These are phyloP conservation scores for Pelosia muscerda DNA, from an alignment of 2,888 invertebrate species.

Conservation along the genomic window DNA sequence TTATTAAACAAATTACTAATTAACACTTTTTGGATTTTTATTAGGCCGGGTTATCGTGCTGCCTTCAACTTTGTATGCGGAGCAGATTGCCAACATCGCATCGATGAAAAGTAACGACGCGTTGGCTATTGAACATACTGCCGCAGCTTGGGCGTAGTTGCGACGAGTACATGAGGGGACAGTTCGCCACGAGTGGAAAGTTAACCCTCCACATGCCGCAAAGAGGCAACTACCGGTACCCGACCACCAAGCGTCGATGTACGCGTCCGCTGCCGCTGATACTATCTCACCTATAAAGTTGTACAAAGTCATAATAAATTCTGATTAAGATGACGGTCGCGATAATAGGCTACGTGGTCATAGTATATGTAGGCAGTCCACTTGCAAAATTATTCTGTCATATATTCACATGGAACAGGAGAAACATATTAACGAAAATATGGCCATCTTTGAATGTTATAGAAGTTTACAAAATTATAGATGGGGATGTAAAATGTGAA, in stretches of 20 bases:
- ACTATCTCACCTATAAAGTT: slow-evolving; percentile 70
- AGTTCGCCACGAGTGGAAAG: slow-evolving; percentile 70
- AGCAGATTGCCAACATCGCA: slow-evolving; percentile 70
- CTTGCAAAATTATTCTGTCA: no score
- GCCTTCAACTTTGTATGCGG: slow-evolving; percentile 66
- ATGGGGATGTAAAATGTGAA: neutral
- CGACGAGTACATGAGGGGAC: slow-evolving; percentile 63
- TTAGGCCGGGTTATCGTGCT: slow-evolving; percentile 55
- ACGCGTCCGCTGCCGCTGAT: slow-evolving; percentile 77
- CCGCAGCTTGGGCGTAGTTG: slow-evolving; percentile 64
- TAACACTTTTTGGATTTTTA: slow-evolving; percentile 48
- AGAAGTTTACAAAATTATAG: neutral
- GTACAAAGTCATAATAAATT: neutral
- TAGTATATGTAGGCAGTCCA: neutral
- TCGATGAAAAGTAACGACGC: slow-evolving; percentile 71
- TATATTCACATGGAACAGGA: neutral
- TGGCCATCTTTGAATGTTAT: neutral
- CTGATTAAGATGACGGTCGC: neutral
- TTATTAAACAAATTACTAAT: slow-evolving; percentile 45
- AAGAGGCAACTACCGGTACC: slow-evolving; percentile 69
- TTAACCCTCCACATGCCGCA: slow-evolving; percentile 71
- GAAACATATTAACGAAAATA: no score
- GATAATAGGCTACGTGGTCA: no score
- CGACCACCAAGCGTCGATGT: slow-evolving; percentile 82
- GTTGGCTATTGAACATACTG: slow-evolving; percentile 69